phyloP scores from a whole-genome alignment of 2,888 invertebrate species.

The Eubasilissa splendida region DNA sequence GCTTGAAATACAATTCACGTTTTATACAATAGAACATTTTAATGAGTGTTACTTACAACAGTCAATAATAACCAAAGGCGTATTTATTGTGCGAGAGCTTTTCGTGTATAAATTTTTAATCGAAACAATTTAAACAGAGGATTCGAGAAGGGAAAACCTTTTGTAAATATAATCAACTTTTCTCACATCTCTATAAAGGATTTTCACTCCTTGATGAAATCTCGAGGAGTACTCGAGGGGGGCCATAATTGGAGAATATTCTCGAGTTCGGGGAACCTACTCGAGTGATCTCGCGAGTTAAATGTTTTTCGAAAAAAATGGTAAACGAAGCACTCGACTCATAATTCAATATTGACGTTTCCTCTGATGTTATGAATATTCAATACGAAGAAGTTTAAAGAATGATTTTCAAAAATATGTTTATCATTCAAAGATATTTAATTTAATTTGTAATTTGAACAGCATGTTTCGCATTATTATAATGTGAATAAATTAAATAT shows the following conservation, averaged over 20 bases:
- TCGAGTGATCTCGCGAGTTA: constrained; percentile 27
- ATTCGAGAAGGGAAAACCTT: neutral
- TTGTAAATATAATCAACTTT: constrained; percentile 27
- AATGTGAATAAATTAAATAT: too few relatives aligned
- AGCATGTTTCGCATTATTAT: too few relatives aligned
- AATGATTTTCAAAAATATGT: too few relatives aligned
- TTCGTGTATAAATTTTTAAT: neutral
- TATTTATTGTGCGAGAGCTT: too few relatives aligned
- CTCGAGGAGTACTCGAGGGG: neutral
- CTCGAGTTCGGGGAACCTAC: constrained; percentile 25
- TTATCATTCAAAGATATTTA: neutral
- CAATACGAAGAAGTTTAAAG: neutral
- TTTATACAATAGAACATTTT: too few relatives aligned
- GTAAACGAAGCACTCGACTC: constrained; percentile 2
- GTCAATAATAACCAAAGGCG: too few relatives aligned
- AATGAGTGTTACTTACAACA: too few relatives aligned
- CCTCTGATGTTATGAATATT: constrained; percentile 24
- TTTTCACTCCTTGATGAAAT: constrained; percentile 3
- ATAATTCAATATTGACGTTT: constrained; percentile 38
- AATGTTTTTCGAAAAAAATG: constrained; percentile 32
- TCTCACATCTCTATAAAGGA: constrained; percentile 24
- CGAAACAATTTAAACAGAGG: neutral
- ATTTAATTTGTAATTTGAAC: neutral
- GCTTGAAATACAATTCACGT: too few relatives aligned
- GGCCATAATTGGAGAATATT: constrained; percentile 37